phyloP scores from a whole-genome alignment of 2,113 vertebrate species.

The Clarias macrocephalus region DNA sequence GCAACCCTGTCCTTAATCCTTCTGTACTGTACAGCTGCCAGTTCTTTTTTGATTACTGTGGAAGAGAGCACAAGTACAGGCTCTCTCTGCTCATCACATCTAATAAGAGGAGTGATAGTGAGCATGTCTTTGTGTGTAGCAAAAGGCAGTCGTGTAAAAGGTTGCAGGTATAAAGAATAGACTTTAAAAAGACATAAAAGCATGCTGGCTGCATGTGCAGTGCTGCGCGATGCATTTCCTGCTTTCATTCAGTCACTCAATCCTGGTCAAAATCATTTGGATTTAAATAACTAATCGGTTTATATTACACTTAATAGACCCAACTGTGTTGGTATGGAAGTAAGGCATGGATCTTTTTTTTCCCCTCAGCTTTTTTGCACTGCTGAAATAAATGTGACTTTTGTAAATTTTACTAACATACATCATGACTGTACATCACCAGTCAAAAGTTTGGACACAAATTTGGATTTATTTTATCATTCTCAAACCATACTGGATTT shows the following conservation, averaged over 20 bases:
- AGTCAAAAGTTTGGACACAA: neutral
- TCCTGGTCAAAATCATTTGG: neutral
- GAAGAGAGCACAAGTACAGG: neutral
- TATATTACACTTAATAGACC: neutral
- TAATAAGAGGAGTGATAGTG: neutral
- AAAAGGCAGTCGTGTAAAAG: neutral
- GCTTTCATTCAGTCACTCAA: neutral
- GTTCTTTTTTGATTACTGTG: neutral
- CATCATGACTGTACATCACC: neutral
- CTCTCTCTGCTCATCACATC: neutral
- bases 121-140: neutral
- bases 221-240: neutral
- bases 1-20: too few relatives aligned
- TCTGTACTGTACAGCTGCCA: too few relatives aligned
- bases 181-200: neutral
- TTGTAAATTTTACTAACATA: neutral
- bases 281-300: neutral
- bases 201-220: neutral
- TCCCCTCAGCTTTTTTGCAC: neutral
- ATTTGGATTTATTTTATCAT: too few relatives aligned
- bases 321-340: too few relatives aligned
- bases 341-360: neutral
- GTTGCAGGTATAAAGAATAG: neutral
- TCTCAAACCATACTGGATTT: too few relatives aligned
- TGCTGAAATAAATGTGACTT: neutral